phyloP scores from a whole-genome alignment of 2,113 vertebrate species.

The Grus americana region DNA sequence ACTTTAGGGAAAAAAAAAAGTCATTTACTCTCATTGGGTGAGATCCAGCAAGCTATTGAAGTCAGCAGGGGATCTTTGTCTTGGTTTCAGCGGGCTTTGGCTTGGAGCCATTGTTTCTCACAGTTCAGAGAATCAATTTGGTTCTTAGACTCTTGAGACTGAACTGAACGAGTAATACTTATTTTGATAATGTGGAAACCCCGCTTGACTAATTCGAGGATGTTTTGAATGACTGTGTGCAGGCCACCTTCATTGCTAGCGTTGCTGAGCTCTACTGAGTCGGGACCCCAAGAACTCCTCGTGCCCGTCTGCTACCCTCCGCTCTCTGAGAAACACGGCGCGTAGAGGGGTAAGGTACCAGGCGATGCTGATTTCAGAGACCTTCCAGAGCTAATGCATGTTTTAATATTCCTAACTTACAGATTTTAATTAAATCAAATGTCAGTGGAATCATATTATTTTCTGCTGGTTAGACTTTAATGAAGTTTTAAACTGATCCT shows the following conservation, averaged over 20 bases:
- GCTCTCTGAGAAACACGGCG: fast-evolving
- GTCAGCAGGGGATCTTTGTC: slow-evolving; percentile 19
- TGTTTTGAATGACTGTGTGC: neutral
- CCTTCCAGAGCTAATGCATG: neutral
- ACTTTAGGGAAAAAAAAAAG: neutral
- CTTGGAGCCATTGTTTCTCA: neutral
- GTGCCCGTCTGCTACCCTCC: fast-evolving
- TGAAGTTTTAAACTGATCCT: slow-evolving; percentile 40
- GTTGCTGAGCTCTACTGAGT: neutral
- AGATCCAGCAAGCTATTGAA: slow-evolving; percentile 30
- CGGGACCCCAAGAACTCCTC: neutral
- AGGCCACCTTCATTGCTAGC: neutral
- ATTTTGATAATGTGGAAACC: neutral
- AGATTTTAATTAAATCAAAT: slow-evolving; percentile 49
- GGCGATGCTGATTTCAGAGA: neutral
- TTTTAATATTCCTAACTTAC: neutral
- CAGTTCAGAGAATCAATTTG: slow-evolving; percentile 8
- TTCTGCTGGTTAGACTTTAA: slow-evolving; percentile 30
- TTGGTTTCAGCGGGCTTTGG: neutral
- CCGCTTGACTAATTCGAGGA: neutral
- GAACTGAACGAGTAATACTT: neutral
- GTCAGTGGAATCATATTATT: slow-evolving; percentile 43
- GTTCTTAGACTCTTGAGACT: neutral
- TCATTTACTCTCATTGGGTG: neutral
- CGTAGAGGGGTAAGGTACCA: fast-evolving